Percentiles rank a stretch among this genome's conserved stretches.
These are phyloP conservation scores for Atta colombica DNA, from an alignment of 1,140 invertebrate genomes.

Conservation along the genomic window DNA sequence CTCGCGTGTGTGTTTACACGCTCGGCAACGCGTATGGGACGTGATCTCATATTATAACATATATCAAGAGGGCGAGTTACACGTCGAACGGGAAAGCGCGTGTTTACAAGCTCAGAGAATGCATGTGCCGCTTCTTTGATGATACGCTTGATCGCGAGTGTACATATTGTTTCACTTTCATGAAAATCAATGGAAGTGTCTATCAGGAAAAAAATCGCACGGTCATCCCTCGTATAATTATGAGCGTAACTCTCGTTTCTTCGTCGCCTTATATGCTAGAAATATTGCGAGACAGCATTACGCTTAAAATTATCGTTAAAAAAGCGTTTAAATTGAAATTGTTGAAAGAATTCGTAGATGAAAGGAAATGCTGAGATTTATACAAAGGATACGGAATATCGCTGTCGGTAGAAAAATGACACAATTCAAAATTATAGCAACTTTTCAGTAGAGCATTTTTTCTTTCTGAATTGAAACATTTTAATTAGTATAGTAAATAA, in stretches of 20 bases:
- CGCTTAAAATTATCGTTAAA: background rate
- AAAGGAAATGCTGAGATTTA: background rate
- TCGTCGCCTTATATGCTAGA: background rate
- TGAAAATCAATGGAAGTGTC: slow-evolving; percentile 61
- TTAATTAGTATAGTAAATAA: no score
- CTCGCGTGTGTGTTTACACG: slow-evolving; percentile 8
- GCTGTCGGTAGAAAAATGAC: no score
- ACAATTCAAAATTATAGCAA: no score
- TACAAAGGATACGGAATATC: background rate
- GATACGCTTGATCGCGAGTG: slow-evolving; percentile 66
- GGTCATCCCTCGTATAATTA: slow-evolving; percentile 34
- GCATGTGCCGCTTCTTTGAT: slow-evolving; percentile 66
- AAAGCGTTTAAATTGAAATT: background rate
- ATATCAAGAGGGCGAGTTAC: slow-evolving; percentile 28
- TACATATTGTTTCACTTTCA: slow-evolving; percentile 70
- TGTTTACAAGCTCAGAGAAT: slow-evolving; percentile 18
- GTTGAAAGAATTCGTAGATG: background rate
- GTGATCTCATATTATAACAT: slow-evolving; percentile 59
- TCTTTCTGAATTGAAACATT: no score
- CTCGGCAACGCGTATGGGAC: background rate
- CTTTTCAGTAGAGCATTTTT: no score
- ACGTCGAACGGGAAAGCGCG: slow-evolving; percentile 42
- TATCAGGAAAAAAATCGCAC: background rate
- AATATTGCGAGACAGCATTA: background rate
- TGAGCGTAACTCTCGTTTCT: background rate